Percentiles rank a stretch among this genome's conserved stretches.
Conservation (phyloP, 2,888 invertebrate species). For the Leptinotarsa peninsularis region DNA sequence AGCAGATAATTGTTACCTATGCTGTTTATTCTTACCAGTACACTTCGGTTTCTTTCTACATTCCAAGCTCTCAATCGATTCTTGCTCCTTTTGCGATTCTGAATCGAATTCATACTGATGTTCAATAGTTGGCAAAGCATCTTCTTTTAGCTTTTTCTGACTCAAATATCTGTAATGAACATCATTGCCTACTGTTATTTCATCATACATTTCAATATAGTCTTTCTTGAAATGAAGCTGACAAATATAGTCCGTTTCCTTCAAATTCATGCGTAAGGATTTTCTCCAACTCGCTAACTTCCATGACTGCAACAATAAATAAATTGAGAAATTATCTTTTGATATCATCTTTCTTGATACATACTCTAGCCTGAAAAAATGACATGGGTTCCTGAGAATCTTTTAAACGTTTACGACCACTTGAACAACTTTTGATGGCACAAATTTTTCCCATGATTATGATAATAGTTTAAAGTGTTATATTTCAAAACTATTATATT, state of each 20-base stretch:
- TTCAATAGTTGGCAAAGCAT: neutral
- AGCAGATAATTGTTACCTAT: too few species aligned
- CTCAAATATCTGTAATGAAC: neutral
- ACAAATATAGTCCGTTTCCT: constrained; percentile 1
- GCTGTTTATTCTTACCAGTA: too few species aligned
- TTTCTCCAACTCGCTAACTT: constrained; percentile 2
- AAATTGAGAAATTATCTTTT: neutral
- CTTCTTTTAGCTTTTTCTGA: constrained; percentile 4
- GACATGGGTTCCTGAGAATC: neutral
- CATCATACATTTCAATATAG: constrained; percentile 5
- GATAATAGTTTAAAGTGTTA: too few species aligned
- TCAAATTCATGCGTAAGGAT: neutral
- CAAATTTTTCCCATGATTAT: neutral
- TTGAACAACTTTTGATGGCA: constrained; percentile 1
- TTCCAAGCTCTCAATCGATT: neutral
- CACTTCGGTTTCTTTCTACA: neutral
- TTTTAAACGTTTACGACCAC: constrained; percentile 7
- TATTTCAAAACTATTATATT: too few species aligned
- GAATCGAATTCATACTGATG: neutral
- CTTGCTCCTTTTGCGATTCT: neutral
- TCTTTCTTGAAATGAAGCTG: constrained; percentile 7
- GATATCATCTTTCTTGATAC: neutral
- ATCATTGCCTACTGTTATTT: neutral
- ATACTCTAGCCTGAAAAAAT: neutral
- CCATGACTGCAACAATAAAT: neutral